phyloP scores from a whole-genome alignment of 1,140 invertebrate genomes.

The Pseudoatta argentina region DNA sequence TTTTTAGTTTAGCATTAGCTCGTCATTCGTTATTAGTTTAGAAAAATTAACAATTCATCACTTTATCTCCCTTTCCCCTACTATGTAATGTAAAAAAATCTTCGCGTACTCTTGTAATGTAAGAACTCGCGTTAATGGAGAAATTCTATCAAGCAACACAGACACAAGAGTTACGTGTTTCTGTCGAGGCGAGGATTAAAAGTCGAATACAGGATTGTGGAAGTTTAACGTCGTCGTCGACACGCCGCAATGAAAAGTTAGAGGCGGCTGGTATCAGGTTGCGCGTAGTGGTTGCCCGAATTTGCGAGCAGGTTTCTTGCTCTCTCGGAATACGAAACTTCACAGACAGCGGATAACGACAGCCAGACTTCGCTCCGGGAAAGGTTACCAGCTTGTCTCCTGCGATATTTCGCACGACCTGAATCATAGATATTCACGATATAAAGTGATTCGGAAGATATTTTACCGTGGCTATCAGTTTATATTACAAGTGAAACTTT shows the following conservation, averaged over 20 bases:
- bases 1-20: no score
- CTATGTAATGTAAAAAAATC: background rate
- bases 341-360: conserved; percentile 28
- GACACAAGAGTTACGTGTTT: conserved; percentile 7
- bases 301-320: conserved; percentile 32
- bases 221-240: conserved; percentile 41
- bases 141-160: conserved; percentile 13
- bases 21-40: no score
- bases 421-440: conserved; percentile 4
- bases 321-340: conserved; percentile 41
- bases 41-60: no score
- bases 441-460: conserved; percentile 24
- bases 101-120: background rate
- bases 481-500: conserved; percentile 1
- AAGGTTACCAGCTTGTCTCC: conserved; percentile 9
- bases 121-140: conserved; percentile 16
- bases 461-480: background rate
- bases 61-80: no score
- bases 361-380: conserved; percentile 1
- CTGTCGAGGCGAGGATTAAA: conserved; percentile 38
- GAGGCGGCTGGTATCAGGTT: conserved; percentile 28
- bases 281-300: conserved; percentile 37
- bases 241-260: conserved; percentile 44
- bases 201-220: conserved; percentile 43
- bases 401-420: conserved; percentile 23